Evolutionary conservation across 1,140 invertebrate genomes (phyloP).

Genomic region (Drosophila rhopaloa): DNA sequence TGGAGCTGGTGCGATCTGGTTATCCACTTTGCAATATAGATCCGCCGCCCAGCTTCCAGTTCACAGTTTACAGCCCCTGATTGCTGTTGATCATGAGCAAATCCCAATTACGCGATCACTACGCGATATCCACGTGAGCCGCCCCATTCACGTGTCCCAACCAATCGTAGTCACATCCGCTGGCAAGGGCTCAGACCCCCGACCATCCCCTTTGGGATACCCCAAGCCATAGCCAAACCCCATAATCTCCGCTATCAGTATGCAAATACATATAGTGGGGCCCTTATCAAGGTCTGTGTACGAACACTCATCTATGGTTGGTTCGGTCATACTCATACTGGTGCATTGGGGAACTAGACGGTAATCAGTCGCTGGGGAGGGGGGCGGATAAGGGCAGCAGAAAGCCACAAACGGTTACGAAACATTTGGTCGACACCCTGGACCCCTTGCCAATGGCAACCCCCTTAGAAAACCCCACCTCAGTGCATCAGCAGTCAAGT

Average conservation of each 20-base stretch:
- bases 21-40: neutral
- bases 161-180: constrained; percentile 41
- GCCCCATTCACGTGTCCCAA: constrained; percentile 51
- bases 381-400: neutral
- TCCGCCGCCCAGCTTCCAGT: neutral
- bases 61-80: constrained; percentile 15
- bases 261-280: constrained; percentile 31
- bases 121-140: constrained; percentile 55
- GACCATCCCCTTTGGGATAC: neutral
- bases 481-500: constrained; percentile 36
- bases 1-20: neutral
- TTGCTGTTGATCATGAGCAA: constrained; percentile 35
- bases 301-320: constrained; percentile 11
- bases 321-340: neutral
- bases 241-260: constrained; percentile 32
- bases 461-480: neutral
- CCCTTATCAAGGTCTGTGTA: constrained; percentile 26
- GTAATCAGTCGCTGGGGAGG: constrained; percentile 22
- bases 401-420: constrained; percentile 67
- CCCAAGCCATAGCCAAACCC: neutral
- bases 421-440: constrained; percentile 41
- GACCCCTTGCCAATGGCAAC: no score
- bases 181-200: constrained; percentile 18
- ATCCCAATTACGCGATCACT: constrained; percentile 51
- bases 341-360: neutral